These are phyloP conservation scores for Sebastiscus albofasciatus DNA, from an alignment of 2,797 vertebrate genomes.

Conservation along the genomic window DNA sequence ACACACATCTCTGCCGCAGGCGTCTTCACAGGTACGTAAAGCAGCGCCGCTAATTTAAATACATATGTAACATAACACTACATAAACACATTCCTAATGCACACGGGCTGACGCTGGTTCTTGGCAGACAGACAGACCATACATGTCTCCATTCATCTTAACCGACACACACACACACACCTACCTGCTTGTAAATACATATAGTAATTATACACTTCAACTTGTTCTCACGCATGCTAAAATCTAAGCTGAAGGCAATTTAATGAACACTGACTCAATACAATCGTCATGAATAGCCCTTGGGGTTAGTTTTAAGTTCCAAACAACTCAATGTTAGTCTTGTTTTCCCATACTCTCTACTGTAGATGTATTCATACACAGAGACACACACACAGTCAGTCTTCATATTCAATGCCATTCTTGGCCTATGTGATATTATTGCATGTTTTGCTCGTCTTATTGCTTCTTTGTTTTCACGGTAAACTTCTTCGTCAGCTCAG, in stretches of 20 bases:
- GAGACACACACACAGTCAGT: background rate
- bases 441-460: slow-evolving; percentile 16
- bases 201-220: background rate
- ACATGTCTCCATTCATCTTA: background rate
- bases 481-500: slow-evolving; percentile 4
- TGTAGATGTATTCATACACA: background rate
- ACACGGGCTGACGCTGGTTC: background rate
- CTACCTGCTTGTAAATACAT: background rate
- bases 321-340: background rate
- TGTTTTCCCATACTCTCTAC: background rate
- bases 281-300: background rate
- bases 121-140: background rate
- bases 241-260: background rate
- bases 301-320: background rate
- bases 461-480: background rate
- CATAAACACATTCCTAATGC: background rate
- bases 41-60: background rate
- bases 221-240: background rate
- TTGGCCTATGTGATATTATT: background rate
- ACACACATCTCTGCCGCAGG: slow-evolving; percentile 78
- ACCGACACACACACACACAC: background rate
- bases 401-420: background rate
- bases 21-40: slow-evolving; percentile 85
- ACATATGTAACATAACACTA: background rate
- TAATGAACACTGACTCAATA: background rate